Evolutionary conservation across 2,113 vertebrate species (phyloP).

Genomic region (Pangasianodon hypophthalmus): DNA sequence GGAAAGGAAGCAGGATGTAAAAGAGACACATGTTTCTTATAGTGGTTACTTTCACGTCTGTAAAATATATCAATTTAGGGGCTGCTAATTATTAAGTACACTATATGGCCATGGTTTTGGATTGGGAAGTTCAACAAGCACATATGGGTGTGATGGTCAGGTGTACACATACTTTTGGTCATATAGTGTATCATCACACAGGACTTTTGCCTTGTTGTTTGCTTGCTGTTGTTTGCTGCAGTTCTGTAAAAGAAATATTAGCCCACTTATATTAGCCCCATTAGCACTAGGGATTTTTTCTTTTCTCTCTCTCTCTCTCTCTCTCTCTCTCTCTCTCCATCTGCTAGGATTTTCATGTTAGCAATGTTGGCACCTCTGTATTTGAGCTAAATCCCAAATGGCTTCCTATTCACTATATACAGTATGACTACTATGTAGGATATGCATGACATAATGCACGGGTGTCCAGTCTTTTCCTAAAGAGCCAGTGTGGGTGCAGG

Average conservation of each 20-base stretch:
- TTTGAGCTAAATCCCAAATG: background rate
- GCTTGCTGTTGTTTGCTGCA: too few relatives aligned
- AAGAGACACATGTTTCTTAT: background rate
- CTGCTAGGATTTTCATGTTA: background rate
- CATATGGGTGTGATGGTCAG: background rate
- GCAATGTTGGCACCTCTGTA: background rate
- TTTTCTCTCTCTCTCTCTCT: background rate
- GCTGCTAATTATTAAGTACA: too few relatives aligned
- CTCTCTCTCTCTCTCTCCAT: background rate
- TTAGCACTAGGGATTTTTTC: too few relatives aligned
- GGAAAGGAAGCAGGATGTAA: background rate
- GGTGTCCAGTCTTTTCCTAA: background rate
- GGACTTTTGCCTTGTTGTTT: too few relatives aligned
- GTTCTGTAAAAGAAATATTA: too few relatives aligned
- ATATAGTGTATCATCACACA: background rate
- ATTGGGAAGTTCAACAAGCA: background rate
- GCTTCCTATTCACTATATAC: background rate
- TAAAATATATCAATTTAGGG: background rate
- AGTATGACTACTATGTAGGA: background rate
- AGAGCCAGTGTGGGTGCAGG: background rate
- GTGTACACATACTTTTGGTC: background rate
- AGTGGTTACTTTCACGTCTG: background rate
- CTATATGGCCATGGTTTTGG: too few relatives aligned
- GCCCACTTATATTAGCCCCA: too few relatives aligned
- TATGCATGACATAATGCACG: too few relatives aligned